Evolutionary conservation across 2,113 vertebrate species (phyloP), one percentile per base, ranked within the genome.

Genomic region (Eidolon helvum): DNA sequence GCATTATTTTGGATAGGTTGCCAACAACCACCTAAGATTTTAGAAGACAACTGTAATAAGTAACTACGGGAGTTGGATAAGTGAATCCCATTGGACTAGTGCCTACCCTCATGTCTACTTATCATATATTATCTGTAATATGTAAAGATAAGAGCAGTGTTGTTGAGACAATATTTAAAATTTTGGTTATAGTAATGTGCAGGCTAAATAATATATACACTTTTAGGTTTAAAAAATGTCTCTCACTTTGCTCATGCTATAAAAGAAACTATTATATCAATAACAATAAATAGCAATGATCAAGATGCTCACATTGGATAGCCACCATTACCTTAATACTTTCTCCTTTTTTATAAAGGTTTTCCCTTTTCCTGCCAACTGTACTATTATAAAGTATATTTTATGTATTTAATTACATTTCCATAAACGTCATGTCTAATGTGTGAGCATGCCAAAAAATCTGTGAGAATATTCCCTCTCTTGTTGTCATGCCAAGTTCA

Each of bases 401-500:
- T 98, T 95, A 97, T 85, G 61, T 96, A 96, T 85, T 97, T 98
- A 98, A 98, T 98, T 98, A 96, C 94, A 98, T 98, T 98, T 98
- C 98, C 98, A 98, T 96, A 97, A 98, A 98, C 43, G 30, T 98
- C 97, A 96, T 97, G 97, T 97, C 97, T 98, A 95, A 96, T 93
- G 82, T 94, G 85, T 94, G 35, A 96, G 61, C 69, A 21, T 92
- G 96, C 97, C 98, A 98, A 94, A 50, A 98, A 98, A 93, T 66
- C 92, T 98, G 90, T 97, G 97, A 98, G 98, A 97, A 94, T 92
- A 96, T 95, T 83, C 95, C 96, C 89, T 87, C 55, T 93, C 97
- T 94, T 97, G 91, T 96, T 97, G 87, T 24, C 1, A 85, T 89
- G 96, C 98, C 98, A 98, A 98, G 93, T 94, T 91, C 57, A 84